Conservation (phyloP, 2,113 vertebrate genomes). For the Baryphthengus martii region DNA sequence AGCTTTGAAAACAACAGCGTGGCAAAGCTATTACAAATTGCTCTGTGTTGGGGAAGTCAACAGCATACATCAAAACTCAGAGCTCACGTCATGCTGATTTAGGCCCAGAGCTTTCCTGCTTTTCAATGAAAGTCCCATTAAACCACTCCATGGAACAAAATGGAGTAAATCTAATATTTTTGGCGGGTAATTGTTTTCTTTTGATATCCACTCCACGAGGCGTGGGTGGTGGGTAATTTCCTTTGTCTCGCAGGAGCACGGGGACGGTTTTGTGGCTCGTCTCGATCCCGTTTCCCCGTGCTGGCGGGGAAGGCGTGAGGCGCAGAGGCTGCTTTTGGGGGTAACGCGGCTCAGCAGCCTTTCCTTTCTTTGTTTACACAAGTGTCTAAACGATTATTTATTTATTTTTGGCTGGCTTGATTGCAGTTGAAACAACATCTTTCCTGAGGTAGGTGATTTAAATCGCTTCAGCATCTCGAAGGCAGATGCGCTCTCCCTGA, state of each 20-base stretch:
- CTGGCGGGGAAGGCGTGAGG: background rate
- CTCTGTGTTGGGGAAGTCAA: slow-evolving; percentile 69
- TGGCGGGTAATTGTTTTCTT: slow-evolving; percentile 47
- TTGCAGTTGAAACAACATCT: slow-evolving; percentile 51
- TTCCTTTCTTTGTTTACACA: slow-evolving; percentile 19
- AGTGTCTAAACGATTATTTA: slow-evolving; percentile 36
- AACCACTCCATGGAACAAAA: slow-evolving; percentile 44
- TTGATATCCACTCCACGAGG: background rate
- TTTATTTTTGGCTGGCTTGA: slow-evolving; percentile 46
- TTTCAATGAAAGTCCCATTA: slow-evolving; percentile 56
- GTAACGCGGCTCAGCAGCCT: background rate
- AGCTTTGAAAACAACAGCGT: slow-evolving; percentile 72
- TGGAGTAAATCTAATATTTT: slow-evolving; percentile 58
- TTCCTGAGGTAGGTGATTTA: slow-evolving; percentile 19
- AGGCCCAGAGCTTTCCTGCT: slow-evolving; percentile 59
- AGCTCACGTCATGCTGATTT: slow-evolving; percentile 42
- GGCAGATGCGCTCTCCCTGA: background rate
- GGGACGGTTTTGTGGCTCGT: background rate
- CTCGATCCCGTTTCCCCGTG: background rate
- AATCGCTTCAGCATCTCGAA: background rate
- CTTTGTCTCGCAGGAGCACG: background rate
- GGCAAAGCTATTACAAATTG: slow-evolving; percentile 76
- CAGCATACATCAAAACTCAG: slow-evolving; percentile 67
- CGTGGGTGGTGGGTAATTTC: background rate
- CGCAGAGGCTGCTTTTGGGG: background rate